A percentile compares a stretch with the other conserved stretches of the same genome.
phyloP scores from a whole-genome alignment of 2,113 vertebrate species.

The Edolisoma coerulescens region DNA sequence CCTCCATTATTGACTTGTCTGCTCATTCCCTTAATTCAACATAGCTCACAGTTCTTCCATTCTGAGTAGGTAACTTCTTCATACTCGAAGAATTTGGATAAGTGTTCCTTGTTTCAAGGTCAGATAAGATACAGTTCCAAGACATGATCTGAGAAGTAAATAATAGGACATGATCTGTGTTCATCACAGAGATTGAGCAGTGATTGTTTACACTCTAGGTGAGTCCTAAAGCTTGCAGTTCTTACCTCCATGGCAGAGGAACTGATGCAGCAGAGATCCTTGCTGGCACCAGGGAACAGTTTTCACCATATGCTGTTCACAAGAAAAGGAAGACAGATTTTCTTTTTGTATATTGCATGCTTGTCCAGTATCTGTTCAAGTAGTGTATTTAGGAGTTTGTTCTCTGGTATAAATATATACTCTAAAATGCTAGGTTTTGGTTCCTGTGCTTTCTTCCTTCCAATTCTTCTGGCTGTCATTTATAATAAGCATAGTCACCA shows the following conservation, averaged over 20 bases:
- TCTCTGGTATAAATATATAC: not conserved
- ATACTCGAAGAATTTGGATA: not conserved
- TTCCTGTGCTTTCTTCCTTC: not conserved
- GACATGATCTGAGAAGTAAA: not conserved
- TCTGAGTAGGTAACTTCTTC: not conserved
- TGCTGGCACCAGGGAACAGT: not conserved
- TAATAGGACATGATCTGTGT: not conserved
- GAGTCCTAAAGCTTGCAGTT: not conserved
- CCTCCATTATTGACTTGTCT: not conserved
- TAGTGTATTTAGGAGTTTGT: not conserved
- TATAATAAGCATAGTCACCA: not conserved
- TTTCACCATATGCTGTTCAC: not conserved
- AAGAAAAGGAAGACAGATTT: not conserved
- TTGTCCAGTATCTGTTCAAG: not conserved
- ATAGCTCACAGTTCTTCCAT: not conserved
- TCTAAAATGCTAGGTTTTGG: not conserved
- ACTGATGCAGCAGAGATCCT: conserved; percentile 7
- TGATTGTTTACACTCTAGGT: not conserved
- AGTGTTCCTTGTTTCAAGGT: not conserved
- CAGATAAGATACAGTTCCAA: not conserved
- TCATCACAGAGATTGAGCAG: not conserved
- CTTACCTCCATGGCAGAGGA: not conserved
- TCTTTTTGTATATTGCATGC: not conserved
- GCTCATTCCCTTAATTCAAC: not conserved
- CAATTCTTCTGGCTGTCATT: not conserved